Base-by-base conservation (phyloP, 1,140 invertebrate species). In the Orchesella cincta region DNA sequence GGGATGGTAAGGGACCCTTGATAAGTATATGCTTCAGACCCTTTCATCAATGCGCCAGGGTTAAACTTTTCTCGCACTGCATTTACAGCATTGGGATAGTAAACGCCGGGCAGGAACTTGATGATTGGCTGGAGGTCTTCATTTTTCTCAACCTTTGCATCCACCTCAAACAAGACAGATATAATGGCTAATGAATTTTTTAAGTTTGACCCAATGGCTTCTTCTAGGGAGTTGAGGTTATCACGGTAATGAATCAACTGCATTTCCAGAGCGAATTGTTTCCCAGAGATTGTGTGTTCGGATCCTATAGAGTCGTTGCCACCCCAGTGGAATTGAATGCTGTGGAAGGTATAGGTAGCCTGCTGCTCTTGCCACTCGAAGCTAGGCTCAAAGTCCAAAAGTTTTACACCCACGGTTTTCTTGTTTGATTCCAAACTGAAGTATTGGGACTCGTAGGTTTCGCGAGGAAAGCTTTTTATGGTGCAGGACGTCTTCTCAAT, bases 191-290 rank as follows among this genome's bases (percentile, higher is more conserved):
- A 20, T 8, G 39, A 8, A 20, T 46, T 46, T 46, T 46, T 20
- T 20, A 12, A 12, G 8, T 20, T 20, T 46, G 39, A 46, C 8
- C 20, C 20, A 12, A 57, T 18, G 12, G 52, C 52, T 5, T 12
- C 3, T n/a, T 14, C 23, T 14, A 57, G 8, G 52, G 8, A 3
- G 8, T 57, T 33, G 33, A 31, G 33, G 62, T n/a, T 12, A 67
- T 67, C 29, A 14, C 62, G 23, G 23, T 67, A 67, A 67, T 67
- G 62, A 2, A 67, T 29, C 62, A 67, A 31, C 1, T 67, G 62
- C 26, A 67, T 29, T n/a, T 67, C 62, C 3, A 31, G 5, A 12
- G 28, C 2, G 31, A 18, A 67, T 29, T 5, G 5, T 3, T 31
- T 67, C 12, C 12, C n/a, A n/a, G 29, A 12, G 14, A 67, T 31